phyloP scores from a whole-genome alignment of 2,113 vertebrate genomes.

The Xiphophorus hellerii region DNA sequence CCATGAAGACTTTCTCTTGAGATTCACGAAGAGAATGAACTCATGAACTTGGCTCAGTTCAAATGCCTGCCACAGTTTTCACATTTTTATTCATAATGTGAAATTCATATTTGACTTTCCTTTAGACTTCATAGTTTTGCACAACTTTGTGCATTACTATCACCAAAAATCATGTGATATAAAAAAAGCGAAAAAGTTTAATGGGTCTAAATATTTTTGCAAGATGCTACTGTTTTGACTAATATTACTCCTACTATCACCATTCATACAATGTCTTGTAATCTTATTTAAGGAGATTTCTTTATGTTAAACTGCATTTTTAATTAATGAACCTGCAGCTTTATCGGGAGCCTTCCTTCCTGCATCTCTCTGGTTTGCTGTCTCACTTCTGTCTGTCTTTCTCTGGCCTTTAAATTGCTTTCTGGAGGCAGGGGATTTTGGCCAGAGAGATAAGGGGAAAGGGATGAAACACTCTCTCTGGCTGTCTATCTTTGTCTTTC shows the following conservation, averaged over 20 bases:
- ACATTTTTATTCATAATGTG: too few relatives aligned
- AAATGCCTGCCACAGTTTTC: too few relatives aligned
- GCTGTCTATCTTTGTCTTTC: conserved; percentile 49
- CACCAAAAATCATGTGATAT: background rate
- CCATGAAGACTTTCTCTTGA: too few relatives aligned
- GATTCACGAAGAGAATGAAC: too few relatives aligned
- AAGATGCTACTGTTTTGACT: background rate
- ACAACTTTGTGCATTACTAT: background rate
- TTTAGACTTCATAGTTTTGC: background rate
- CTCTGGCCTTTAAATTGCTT: conserved; percentile 72
- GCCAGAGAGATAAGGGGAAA: conserved; percentile 62
- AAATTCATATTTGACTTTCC: background rate
- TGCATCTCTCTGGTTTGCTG: conserved; percentile 24
- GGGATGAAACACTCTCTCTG: conserved; percentile 52
- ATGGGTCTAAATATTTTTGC: too few relatives aligned
- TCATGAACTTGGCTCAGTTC: too few relatives aligned
- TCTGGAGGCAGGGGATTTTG: conserved; percentile 65
- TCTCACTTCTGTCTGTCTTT: conserved; percentile 26
- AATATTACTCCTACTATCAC: background rate
- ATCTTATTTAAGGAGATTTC: background rate
- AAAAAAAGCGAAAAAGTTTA: background rate
- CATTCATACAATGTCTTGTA: background rate
- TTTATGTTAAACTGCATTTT: background rate
- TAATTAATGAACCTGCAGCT: background rate
- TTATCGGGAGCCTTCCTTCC: conserved; percentile 38